Conservation (phyloP, 2,113 vertebrate species). For the Pithys albifrons region DNA sequence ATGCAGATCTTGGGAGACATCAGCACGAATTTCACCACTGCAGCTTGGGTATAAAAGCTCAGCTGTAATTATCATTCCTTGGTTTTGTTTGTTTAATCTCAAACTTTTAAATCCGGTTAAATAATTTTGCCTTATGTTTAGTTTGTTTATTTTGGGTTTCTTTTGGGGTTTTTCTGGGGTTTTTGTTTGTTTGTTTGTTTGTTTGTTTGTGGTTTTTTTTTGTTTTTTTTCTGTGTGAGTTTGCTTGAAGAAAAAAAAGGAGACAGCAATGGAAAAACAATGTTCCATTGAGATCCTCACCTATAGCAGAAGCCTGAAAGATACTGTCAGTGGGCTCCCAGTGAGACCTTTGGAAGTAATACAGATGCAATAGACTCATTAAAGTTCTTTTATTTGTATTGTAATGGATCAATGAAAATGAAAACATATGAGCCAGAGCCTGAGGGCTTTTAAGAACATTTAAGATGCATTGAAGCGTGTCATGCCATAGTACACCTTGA, state of each 20-base stretch:
- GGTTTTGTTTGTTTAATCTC: slow-evolving; percentile 58
- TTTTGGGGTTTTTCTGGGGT: not conserved
- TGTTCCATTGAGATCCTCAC: slow-evolving; percentile 25
- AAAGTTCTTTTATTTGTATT: slow-evolving; percentile 62
- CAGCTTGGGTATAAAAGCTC: not conserved
- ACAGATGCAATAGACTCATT: slow-evolving; percentile 59
- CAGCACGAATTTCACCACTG: not conserved
- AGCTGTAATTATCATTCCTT: not conserved
- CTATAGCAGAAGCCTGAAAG: slow-evolving; percentile 60
- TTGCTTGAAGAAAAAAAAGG: slow-evolving; percentile 15
- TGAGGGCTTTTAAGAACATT: slow-evolving; percentile 42
- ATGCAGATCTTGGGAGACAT: not conserved
- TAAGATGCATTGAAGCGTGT: slow-evolving; percentile 49
- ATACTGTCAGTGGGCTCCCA: slow-evolving; percentile 50
- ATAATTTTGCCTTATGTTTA: not conserved
- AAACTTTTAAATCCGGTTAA: slow-evolving; percentile 46
- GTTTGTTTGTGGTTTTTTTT: not conserved
- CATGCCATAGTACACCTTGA: slow-evolving; percentile 43
- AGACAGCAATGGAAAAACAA: not conserved
- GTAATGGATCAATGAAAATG: slow-evolving; percentile 51
- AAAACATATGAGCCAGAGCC: slow-evolving; percentile 44
- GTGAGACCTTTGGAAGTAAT: slow-evolving; percentile 56
- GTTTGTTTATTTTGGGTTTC: not conserved
- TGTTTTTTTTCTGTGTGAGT: not conserved
- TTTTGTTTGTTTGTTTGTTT: slow-evolving; percentile 15